Percentiles rank a stretch among this genome's conserved stretches.
These are phyloP conservation scores for Metaphire vulgaris DNA, from an alignment of 1,140 invertebrate genomes.

Conservation along the genomic window DNA sequence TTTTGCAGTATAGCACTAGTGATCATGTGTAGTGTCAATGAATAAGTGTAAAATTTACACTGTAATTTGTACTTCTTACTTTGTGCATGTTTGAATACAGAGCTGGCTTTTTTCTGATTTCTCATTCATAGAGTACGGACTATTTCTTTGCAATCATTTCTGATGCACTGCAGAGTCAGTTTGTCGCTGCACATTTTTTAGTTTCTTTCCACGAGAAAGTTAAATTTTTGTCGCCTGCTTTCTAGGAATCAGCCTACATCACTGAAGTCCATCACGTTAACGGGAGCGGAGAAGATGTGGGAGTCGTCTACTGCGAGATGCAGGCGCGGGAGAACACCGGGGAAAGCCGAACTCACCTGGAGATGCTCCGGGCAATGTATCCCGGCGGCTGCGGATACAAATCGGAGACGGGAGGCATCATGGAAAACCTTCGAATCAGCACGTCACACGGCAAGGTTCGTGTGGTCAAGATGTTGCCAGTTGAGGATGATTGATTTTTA, in stretches of 20 bases:
- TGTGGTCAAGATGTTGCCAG: conserved; percentile 31
- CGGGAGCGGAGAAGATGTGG: conserved; percentile 76
- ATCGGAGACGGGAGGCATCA: conserved; percentile 72
- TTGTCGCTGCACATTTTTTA: too few relatives aligned
- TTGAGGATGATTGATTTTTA: neutral
- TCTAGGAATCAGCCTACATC: conserved; percentile 23
- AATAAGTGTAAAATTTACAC: too few relatives aligned
- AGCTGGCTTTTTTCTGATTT: too few relatives aligned
- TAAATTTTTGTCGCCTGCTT: too few relatives aligned
- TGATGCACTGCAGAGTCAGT: too few relatives aligned
- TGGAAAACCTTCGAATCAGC: conserved; percentile 73
- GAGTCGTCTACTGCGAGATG: conserved; percentile 91
- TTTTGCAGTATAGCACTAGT: too few relatives aligned
- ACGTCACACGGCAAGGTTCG: conserved; percentile 72
- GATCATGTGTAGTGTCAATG: too few relatives aligned
- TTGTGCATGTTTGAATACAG: too few relatives aligned
- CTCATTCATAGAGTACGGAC: too few relatives aligned
- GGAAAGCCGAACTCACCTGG: conserved; percentile 60
- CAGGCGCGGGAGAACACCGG: conserved; percentile 74
- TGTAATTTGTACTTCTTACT: too few relatives aligned
- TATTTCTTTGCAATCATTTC: too few relatives aligned
- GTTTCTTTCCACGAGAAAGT: too few relatives aligned
- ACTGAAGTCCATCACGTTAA: conserved; percentile 86
- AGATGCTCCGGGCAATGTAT: conserved; percentile 65
- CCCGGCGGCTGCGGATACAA: conserved; percentile 74